Percentiles rank a stretch among this genome's conserved stretches.
These are phyloP conservation scores for Tokudaia muenninki DNA, from an alignment of 2,797 vertebrate genomes.

Conservation along the genomic window DNA sequence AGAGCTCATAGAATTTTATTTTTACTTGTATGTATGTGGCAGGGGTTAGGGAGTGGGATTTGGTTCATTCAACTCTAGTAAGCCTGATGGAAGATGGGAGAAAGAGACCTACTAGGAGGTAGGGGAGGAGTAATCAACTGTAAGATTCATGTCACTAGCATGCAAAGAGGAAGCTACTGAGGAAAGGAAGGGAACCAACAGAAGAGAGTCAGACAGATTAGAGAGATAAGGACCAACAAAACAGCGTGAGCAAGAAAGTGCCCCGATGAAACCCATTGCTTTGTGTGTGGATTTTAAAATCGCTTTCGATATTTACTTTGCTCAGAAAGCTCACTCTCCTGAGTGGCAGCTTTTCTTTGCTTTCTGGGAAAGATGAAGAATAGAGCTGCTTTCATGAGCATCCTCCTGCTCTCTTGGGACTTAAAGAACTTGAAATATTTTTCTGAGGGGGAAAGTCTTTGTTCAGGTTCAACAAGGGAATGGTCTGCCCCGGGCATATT, in stretches of 20 bases:
- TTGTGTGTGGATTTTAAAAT: not conserved
- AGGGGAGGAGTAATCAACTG: not conserved
- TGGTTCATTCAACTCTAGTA: not conserved
- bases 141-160: not conserved
- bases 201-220: not conserved
- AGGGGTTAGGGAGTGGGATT: not conserved
- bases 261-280: not conserved
- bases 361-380: not conserved
- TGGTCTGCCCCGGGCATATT: not conserved
- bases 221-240: not conserved
- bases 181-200: not conserved
- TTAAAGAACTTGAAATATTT: slow-evolving; percentile 58
- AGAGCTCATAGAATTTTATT: not conserved
- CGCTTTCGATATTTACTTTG: not conserved
- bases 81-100: not conserved
- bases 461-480: not conserved
- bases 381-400: slow-evolving; percentile 20
- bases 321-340: not conserved
- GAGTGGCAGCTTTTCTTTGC: not conserved
- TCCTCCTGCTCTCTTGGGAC: not conserved
- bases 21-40: not conserved
- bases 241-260: not conserved
- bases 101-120: not conserved
- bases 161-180: not conserved
- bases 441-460: slow-evolving; percentile 24